Percentiles rank a stretch among this genome's conserved stretches.
These are phyloP conservation scores for Onychostoma macrolepis DNA, from an alignment of 2,113 vertebrate genomes.

Conservation along the genomic window DNA sequence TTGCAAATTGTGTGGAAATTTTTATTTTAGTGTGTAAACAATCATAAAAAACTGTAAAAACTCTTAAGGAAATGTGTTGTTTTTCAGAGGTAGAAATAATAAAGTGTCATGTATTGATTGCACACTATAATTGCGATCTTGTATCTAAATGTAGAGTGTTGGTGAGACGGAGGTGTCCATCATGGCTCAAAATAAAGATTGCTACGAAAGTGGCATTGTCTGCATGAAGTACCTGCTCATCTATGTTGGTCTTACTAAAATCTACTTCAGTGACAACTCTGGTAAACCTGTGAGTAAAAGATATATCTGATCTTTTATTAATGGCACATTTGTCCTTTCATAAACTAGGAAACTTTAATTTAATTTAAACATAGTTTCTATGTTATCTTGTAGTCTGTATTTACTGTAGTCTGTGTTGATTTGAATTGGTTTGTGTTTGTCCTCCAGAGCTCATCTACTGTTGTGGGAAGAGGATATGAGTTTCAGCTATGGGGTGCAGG, in stretches of 20 bases:
- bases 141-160: slow-evolving; percentile 78
- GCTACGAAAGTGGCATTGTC: slow-evolving; percentile 96
- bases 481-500: slow-evolving; percentile 94
- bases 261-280: slow-evolving; percentile 90
- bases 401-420: not conserved
- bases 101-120: not conserved
- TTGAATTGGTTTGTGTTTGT: slow-evolving; percentile 36
- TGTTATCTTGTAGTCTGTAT: slow-evolving; percentile 3
- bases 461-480: slow-evolving; percentile 78
- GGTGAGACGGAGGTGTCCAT: slow-evolving; percentile 88
- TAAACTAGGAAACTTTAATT: not conserved
- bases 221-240: slow-evolving; percentile 94
- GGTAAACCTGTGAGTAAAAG: slow-evolving; percentile 83
- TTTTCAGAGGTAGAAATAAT: not conserved
- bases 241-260: slow-evolving; percentile 88
- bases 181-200: slow-evolving; percentile 95
- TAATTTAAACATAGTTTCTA: too few species aligned
- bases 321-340: not conserved
- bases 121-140: not conserved
- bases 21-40: too few species aligned
- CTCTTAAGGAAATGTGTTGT: not conserved
- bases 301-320: not conserved
- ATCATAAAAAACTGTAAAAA: too few species aligned
- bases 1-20: too few species aligned
- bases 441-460: slow-evolving; percentile 75